Evolutionary conservation across 2,797 vertebrate genomes (phyloP).

Genomic region (Syndactyla subalaris): DNA sequence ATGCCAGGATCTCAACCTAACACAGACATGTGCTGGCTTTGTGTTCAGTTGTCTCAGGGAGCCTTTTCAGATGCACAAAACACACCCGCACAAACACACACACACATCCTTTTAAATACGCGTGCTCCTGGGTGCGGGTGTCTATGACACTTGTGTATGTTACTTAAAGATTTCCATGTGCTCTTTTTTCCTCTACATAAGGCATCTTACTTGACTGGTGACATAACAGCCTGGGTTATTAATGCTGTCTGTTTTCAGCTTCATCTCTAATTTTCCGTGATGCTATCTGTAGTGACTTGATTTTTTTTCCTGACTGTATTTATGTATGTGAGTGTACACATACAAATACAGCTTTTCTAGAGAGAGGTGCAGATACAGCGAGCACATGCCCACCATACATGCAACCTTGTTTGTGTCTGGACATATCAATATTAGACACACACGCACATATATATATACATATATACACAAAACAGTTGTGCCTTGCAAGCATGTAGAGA

Average conservation of each 20-base stretch:
- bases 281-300: not conserved
- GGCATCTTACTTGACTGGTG: not conserved
- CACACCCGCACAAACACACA: not conserved
- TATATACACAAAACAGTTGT: not conserved
- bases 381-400: not conserved
- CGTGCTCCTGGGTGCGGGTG: rapidly evolving
- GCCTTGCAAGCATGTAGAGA: rapidly evolving
- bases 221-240: constrained; percentile 5
- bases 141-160: rapidly evolving
- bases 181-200: constrained; percentile 4
- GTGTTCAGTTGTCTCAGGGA: constrained; percentile 4
- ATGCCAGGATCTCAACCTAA: constrained; percentile 38
- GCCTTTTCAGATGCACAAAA: not conserved
- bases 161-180: not conserved
- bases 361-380: not conserved
- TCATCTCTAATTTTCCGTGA: not conserved
- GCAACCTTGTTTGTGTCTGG: not conserved
- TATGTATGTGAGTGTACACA: not conserved
- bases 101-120: not conserved
- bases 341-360: not conserved
- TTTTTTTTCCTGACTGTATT: not conserved
- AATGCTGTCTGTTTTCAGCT: not conserved
- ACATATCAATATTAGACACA: not conserved
- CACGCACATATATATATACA: rapidly evolving
- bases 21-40: not conserved